phyloP scores from a whole-genome alignment of 2,797 vertebrate genomes.

The Schizothorax lantsangensis region DNA sequence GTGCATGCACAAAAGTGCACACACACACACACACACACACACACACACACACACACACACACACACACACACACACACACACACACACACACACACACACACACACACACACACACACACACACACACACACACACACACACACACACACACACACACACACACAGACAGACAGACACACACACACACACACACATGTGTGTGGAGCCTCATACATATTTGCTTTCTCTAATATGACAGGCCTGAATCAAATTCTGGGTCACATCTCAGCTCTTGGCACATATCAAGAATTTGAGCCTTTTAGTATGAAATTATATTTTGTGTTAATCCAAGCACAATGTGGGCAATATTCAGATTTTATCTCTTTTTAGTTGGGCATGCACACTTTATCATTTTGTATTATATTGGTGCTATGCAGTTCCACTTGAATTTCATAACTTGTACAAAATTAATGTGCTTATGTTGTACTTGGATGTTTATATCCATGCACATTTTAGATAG shows the following conservation, averaged over 20 bases:
- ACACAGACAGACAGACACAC: constrained; percentile 17
- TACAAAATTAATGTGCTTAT: neutral
- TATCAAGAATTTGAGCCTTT: constrained; percentile 1
- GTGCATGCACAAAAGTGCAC: constrained; percentile 35
- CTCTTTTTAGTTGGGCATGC: neutral
- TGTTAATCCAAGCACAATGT: constrained; percentile 16
- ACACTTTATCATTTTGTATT: neutral
- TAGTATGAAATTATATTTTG: neutral
- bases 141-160: constrained; percentile 29
- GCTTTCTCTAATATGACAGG: constrained; percentile 42
- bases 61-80: constrained; percentile 29
- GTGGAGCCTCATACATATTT: constrained; percentile 15
- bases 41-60: constrained; percentile 29
- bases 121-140: constrained; percentile 29
- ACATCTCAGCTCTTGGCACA: constrained; percentile 1
- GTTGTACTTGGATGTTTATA: neutral
- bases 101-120: constrained; percentile 29
- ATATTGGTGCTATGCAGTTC: neutral
- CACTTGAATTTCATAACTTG: neutral
- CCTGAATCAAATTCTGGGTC: constrained; percentile 21
- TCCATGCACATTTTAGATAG: too few relatives aligned
- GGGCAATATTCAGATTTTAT: neutral
- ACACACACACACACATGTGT: constrained; percentile 10
- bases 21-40: constrained; percentile 1
- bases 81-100: constrained; percentile 29